Conservation (phyloP, 1,140 invertebrate genomes). For the Brachionus koreanus region DNA sequence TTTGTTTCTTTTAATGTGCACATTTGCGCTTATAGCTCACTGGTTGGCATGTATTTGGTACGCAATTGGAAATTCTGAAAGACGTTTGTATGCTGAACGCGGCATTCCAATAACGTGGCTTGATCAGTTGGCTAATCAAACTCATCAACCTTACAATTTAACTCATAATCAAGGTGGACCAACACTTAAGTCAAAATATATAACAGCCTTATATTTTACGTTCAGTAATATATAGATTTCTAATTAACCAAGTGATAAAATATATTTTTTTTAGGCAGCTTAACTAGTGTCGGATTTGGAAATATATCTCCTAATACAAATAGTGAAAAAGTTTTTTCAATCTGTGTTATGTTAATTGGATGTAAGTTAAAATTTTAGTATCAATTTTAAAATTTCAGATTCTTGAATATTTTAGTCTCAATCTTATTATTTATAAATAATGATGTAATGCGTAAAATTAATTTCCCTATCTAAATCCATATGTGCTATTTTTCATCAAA, state of each 20-base stretch:
- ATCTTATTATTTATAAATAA: too few species aligned
- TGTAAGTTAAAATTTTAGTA: slow-evolving; percentile 72
- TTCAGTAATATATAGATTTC: slow-evolving; percentile 73
- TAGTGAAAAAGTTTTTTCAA: slow-evolving; percentile 76
- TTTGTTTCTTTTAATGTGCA: slow-evolving; percentile 89
- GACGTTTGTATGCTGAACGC: slow-evolving; percentile 63
- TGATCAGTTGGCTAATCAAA: slow-evolving; percentile 43
- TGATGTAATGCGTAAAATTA: too few species aligned
- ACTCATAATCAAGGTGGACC: background rate
- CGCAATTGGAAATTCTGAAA: slow-evolving; percentile 91
- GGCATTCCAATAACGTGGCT: slow-evolving; percentile 42
- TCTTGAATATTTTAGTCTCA: background rate
- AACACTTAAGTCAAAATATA: slow-evolving; percentile 63
- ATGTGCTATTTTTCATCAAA: too few species aligned
- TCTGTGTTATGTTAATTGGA: slow-evolving; percentile 87
- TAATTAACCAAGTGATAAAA: too few species aligned
- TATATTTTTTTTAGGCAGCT: slow-evolving; percentile 65
- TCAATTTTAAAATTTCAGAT: background rate
- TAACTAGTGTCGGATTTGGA: slow-evolving; percentile 95
- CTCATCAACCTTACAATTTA: slow-evolving; percentile 39
- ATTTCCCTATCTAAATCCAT: too few species aligned
- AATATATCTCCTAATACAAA: slow-evolving; percentile 79
- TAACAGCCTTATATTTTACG: slow-evolving; percentile 92
- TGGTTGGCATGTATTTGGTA: slow-evolving; percentile 99
- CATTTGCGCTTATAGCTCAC: slow-evolving; percentile 95